Conservation (phyloP, 2,113 vertebrate genomes). For the Ammospiza caudacuta region DNA sequence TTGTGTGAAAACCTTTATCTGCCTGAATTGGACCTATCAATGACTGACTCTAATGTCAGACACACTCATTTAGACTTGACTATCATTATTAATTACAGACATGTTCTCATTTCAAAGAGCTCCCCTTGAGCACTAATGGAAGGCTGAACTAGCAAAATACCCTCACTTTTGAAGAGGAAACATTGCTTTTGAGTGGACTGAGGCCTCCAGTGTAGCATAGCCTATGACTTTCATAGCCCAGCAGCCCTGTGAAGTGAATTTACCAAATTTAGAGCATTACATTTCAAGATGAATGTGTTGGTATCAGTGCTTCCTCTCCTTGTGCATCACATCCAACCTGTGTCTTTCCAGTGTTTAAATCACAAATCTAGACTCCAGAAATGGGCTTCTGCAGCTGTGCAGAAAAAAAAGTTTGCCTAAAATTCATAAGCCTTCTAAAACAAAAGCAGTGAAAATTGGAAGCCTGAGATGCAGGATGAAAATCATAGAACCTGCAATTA, state of each 20-base stretch:
- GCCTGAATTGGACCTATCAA: neutral
- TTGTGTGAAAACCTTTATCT: neutral
- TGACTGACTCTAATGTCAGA: neutral
- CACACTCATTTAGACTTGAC: neutral
- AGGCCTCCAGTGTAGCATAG: neutral
- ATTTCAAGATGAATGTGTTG: neutral
- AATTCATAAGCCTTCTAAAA: conserved; percentile 23
- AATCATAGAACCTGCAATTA: conserved; percentile 63
- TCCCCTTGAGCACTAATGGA: neutral
- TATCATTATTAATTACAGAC: neutral
- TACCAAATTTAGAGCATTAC: neutral
- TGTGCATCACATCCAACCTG: neutral
- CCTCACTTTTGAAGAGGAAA: neutral
- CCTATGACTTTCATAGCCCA: neutral
- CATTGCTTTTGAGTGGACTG: neutral
- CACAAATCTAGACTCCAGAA: neutral
- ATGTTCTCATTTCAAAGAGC: neutral
- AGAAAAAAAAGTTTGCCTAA: neutral
- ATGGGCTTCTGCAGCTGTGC: conserved; percentile 20
- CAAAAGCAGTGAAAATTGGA: conserved; percentile 2
- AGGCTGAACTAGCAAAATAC: neutral
- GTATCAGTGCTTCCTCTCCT: neutral
- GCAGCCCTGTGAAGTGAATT: neutral
- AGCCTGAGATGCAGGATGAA: conserved; percentile 24
- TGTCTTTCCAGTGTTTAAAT: neutral